phyloP scores from a whole-genome alignment of 2,113 vertebrate species.

The Trogon surrucura region DNA sequence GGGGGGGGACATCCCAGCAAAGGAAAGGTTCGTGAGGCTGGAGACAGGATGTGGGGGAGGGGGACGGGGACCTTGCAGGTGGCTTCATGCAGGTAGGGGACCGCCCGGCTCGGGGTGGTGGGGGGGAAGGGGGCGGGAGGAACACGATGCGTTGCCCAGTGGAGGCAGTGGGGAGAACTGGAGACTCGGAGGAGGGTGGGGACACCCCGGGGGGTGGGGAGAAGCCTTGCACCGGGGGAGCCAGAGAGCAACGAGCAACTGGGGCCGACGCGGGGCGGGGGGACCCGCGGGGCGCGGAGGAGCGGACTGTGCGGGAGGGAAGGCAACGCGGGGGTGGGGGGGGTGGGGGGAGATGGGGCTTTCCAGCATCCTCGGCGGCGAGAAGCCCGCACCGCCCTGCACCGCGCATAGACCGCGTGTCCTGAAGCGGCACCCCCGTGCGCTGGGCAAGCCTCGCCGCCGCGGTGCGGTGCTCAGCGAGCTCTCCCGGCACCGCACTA shows the following conservation, averaged over 20 bases:
- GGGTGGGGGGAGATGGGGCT: background rate
- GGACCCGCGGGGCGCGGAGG: too few relatives aligned
- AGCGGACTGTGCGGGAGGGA: too few relatives aligned
- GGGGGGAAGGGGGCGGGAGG: background rate
- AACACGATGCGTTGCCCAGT: too few relatives aligned
- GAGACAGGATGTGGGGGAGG: background rate
- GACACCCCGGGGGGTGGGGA: too few relatives aligned
- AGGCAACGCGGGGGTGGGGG: too few relatives aligned
- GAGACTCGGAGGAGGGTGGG: too few relatives aligned
- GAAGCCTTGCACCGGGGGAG: too few relatives aligned
- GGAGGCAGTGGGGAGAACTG: too few relatives aligned
- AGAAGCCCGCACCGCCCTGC: background rate
- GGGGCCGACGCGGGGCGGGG: too few relatives aligned
- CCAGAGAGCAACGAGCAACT: too few relatives aligned
- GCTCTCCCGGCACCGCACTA: background rate
- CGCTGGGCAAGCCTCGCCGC: too few relatives aligned
- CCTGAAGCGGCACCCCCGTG: background rate
- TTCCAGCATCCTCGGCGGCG: background rate
- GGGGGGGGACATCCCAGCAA: background rate
- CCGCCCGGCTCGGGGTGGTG: background rate
- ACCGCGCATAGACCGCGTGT: background rate
- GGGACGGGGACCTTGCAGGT: background rate
- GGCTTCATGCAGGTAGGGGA: background rate
- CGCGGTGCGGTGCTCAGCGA: background rate
- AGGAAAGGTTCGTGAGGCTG: fast-evolving